Evolutionary conservation across 2,113 vertebrate species (phyloP), one percentile per base, ranked within the genome.

Genomic region (Butorides virescens): DNA sequence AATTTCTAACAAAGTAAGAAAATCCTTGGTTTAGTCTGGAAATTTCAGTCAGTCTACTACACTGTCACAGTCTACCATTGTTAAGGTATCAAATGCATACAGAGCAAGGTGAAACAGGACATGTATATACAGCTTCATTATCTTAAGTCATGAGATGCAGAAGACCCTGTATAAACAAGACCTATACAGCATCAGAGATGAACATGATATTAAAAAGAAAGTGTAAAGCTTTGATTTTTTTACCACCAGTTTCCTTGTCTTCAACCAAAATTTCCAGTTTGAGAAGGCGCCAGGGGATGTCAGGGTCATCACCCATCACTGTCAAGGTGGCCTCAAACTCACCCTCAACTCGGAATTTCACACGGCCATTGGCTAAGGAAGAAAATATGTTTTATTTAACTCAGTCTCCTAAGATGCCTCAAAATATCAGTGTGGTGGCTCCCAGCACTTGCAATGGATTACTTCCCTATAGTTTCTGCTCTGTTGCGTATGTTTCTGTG

Each of bases 181-280:
- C 34, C 67, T 61, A 46, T 1, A 56, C 9, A 62, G 15, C 11
- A 39, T 16, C 61, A 49, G 67, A 79, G 37, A 78, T 0, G 0
- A 93, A 56, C 4, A 71, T 9, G 3, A 70, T 26, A 15, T 21
- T 77, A 86, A 80, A 68, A 72, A 49, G 4, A 7, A 93, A 52
- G 32, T 13, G 10, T 67, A 55, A 81, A 77, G 3, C 7, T 78
- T 53, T 87, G 12, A 70, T n/a, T 46, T 63, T 86, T 90, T 98
- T 98, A 99, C 99, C 99, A 98, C 99, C 99, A 65, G 99, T 99
- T 98, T 99, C 99, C 91, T 99, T 99, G 97, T 99, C 99, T 94
- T 99, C 99, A 83, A 99, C 99, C 72, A 99, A 97, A 95, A 99
- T 99, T 98, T 99, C 99, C 92, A 99, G 97, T 97, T 99, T 99